Base-by-base conservation (phyloP, 2,113 vertebrate species). In the Cottus gobio region DNA sequence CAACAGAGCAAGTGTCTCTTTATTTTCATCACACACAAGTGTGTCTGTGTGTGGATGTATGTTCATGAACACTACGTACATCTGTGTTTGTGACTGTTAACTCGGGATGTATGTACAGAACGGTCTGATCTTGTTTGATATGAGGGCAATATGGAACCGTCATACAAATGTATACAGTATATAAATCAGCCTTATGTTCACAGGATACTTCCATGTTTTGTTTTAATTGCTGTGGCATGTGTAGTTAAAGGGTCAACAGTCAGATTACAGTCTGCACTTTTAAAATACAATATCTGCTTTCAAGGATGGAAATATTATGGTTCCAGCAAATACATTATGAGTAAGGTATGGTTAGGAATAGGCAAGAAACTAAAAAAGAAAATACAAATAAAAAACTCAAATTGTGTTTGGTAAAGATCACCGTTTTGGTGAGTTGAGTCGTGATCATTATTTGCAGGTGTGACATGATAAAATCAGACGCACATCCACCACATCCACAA, bases 1-100 rank as follows among this genome's bases (percentile, higher is more conserved):
- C 91, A 94, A 93, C 89, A 78, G 88, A 92, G 91, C 93, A 93
- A 93, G 92, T 93, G 92, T 91, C 91, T 92, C 91, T 93, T 93
- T 93, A 94, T 93, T 94, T 93, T 91, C 90, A 91, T 90, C 87
- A 81, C 86, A 67, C 87, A 75, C 86, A 84, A 79, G 84, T 76
- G 67, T 81, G 83, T 88, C 58, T 58, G 81, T 86, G 85, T 84
- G 85, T 60, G 36, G 54, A 69, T 89, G 62, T 85, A 82, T 64
- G 76, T 83, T 61, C 58, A 34, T 66, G 78, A 56, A 79, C 75
- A 72, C 57, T 74, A 69, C 67, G 80, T 90, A 89, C 90, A 90
- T 93, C 77, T 90, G 88, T 92, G 91, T 92, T 85, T 87, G 82
- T 90, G 70, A 66, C 71, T 66, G 73, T 70, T 77, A 71, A 58